Conservation (phyloP, 2,888 invertebrate genomes). For the Drosophila kuntzei region DNA sequence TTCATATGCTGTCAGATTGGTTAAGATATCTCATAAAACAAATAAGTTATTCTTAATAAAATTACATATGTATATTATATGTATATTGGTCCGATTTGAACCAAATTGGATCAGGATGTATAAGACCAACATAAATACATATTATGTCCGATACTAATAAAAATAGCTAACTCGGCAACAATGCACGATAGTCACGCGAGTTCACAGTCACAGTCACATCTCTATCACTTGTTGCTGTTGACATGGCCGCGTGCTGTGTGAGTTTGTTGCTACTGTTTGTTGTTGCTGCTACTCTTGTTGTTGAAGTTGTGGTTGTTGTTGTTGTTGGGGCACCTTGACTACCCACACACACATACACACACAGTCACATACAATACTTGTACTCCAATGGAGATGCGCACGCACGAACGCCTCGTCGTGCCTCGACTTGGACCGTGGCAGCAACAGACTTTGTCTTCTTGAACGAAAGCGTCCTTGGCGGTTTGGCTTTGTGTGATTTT, state of each 20-base stretch:
- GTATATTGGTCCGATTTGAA: no score
- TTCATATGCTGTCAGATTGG: no score
- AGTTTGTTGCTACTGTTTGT: conserved; percentile 34
- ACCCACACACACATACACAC: conserved; percentile 50
- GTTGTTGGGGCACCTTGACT: conserved; percentile 47
- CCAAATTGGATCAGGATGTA: no score
- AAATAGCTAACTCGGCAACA: no score
- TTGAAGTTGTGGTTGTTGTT: conserved; percentile 29
- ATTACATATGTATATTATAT: no score
- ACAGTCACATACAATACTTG: not conserved
- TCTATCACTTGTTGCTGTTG: conserved; percentile 6
- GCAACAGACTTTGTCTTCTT: conserved; percentile 50
- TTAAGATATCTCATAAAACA: no score
- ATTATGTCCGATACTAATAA: no score
- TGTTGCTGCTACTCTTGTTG: conserved; percentile 4
- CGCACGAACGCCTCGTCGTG: conserved; percentile 53
- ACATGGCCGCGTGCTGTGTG: conserved; percentile 34
- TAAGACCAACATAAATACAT: no score
- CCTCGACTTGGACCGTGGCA: conserved; percentile 24
- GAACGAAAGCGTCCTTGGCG: conserved; percentile 75
- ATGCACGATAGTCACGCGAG: conserved; percentile 2
- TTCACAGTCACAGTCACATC: conserved; percentile 19
- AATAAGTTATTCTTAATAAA: no score
- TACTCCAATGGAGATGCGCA: conserved; percentile 39
- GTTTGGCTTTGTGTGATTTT: conserved; percentile 69